These are phyloP conservation scores for Drosophila setosimentum DNA, from an alignment of 2,888 invertebrate species.

Conservation along the genomic window DNA sequence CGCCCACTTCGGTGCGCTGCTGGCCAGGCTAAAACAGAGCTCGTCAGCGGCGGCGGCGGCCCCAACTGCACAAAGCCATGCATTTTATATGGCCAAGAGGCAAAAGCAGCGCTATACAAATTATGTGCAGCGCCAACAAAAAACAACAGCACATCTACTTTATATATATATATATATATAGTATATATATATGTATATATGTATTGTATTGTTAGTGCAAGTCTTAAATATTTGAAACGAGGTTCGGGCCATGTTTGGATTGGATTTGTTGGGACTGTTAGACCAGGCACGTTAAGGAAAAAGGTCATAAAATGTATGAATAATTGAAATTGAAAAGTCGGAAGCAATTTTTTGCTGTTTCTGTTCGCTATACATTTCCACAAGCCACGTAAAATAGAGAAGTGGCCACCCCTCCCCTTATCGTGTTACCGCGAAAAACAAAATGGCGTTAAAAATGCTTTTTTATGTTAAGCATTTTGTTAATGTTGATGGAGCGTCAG, in stretches of 20 bases:
- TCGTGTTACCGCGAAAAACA: constrained; percentile 28
- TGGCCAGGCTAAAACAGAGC: constrained; percentile 18
- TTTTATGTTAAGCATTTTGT: constrained; percentile 75
- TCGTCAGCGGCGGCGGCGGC: constrained; percentile 31
- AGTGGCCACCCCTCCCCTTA: neutral
- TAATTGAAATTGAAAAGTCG: constrained; percentile 84
- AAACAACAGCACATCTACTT: constrained; percentile 25
- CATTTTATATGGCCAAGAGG: constrained; percentile 70
- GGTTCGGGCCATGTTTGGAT: constrained; percentile 45
- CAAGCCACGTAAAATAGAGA: constrained; percentile 25
- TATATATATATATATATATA: constrained; percentile 37
- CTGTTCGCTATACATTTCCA: constrained; percentile 5
- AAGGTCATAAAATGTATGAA: constrained; percentile 80
- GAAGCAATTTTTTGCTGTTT: constrained; percentile 71
- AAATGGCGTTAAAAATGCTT: constrained; percentile 75
- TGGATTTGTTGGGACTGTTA: constrained; percentile 55
- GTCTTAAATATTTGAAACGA: constrained; percentile 79
- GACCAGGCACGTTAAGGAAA: constrained; percentile 70
- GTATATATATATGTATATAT: constrained; percentile 37
- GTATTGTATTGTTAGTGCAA: constrained; percentile 49
- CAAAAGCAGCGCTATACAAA: constrained; percentile 56
- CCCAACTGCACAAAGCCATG: constrained; percentile 65
- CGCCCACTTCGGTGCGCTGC: constrained; percentile 27
- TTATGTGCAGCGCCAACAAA: constrained; percentile 62
- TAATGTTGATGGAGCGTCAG: constrained; percentile 64